Evolutionary conservation across 2,113 vertebrate species (phyloP), one percentile per base, ranked within the genome.

Genomic region (Apodemus sylvaticus): DNA sequence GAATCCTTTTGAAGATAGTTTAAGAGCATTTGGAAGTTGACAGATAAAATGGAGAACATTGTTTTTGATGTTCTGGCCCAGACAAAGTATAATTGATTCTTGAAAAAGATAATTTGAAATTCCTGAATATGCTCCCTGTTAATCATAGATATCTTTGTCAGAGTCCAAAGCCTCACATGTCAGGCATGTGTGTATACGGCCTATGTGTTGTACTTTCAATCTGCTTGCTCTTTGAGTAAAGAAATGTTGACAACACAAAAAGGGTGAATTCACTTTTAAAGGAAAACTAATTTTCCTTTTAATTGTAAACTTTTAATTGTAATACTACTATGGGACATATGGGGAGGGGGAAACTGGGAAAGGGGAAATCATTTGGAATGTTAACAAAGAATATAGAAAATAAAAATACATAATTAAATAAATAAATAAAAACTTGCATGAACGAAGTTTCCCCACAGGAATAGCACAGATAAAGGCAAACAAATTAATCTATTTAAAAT

Each of bases 151-250:
- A 45, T 0, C 4, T 8, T 34, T 58, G 14, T 94, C 64, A 90
- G 39, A 79, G 76, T 83, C 10, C 2, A 20, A 71, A 55, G 42
- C 24, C 66, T 48, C 12, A 6, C 53, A 42, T 39, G 34, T 51
- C 16, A 22, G 10, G 29, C 53, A 1, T 60, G 8, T 29, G 58
- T 58, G 20, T 78, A 39, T 5, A 42, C 64, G 26, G 64, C 45
- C 64, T 9, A 4, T 34, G 31, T 78, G 66, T 1, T 73, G 13
- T 86, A 20, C 34, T 3, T 85, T 92, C 17, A 0, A 71, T 48
- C 62, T 91, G 71, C 77, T 81, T 39, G 48, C 16, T 96, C 64
- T 94, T 58, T 93, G 60, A 87, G 82, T 64, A 53, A 68, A 93
- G 8, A 95, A 89, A 39, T 53, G 19, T 81, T 74, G 13, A 64